Base-by-base conservation (phyloP, 2,888 invertebrate genomes). In the Trissoscelio sp. region DNA sequence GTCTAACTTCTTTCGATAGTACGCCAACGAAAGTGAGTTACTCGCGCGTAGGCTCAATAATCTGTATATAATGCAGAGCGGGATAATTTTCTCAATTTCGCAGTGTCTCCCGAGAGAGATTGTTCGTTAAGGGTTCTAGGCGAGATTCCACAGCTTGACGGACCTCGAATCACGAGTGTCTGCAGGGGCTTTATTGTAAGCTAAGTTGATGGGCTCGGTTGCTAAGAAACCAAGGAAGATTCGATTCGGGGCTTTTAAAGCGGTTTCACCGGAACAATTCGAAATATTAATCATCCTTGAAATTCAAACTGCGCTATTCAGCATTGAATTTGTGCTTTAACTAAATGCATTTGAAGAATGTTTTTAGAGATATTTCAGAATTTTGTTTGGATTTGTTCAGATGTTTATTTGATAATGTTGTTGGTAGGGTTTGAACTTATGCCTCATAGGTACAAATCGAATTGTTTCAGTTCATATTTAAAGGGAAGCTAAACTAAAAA, bases 21-120 rank as follows among this genome's bases (percentile, higher is more conserved):
- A 79, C 80, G 81, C 81, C 75, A 79, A 77, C 79, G 79, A 78
- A 83, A 83, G 84, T 81, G 82, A 81, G 81, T 80, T 82, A 85
- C 86, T 83, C 86, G 83, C 84, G 86, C 84, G 85, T 79, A 86
- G 88, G 84, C 85, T 73, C 81, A 78, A 87, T 88, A 88, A 87
- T 88, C 87, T 89, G 87, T 87, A 87, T 88, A 87, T 88, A 89
- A 88, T 88, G 85, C 85, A 74, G 80, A 83, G 85, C 84, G 87
- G 90, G 89, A 91, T 91, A 91, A 91, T 91, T 91, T 91, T 91
- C 91, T 91, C 91, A 91, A 91, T 91, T 91, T 90, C 89, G 86
- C 87, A 86, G 90, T 88, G 88, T 89, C 89, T 90, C 91, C 89
- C 90, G 86, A 88, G 89, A 88, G 89, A 90, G 91, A 87, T 88